Conservation (phyloP, 2,888 invertebrate genomes). For the Serripes groenlandicus region DNA sequence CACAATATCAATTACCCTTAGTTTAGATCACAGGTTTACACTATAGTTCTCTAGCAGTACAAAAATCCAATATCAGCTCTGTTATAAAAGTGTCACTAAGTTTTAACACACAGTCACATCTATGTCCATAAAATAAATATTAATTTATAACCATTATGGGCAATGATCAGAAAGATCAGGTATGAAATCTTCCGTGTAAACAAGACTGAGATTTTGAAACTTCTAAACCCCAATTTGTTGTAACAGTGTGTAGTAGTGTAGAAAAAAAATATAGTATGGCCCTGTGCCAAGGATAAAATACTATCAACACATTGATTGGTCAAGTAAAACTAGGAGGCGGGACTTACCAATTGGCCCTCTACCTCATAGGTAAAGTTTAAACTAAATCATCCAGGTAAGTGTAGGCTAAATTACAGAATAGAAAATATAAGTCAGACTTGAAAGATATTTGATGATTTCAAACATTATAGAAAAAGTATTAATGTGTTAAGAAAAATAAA, state of each 20-base stretch:
- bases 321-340: slow-evolving; percentile 17
- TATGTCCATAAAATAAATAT: slow-evolving; percentile 5
- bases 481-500: too few species aligned
- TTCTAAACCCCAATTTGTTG: slow-evolving; percentile 3
- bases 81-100: background rate
- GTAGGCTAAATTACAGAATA: too few species aligned
- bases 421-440: too few species aligned
- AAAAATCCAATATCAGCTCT: slow-evolving; percentile 10
- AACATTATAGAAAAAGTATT: too few species aligned
- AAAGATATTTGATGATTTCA: too few species aligned
- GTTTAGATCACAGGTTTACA: background rate
- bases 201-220: slow-evolving; percentile 25
- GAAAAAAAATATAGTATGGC: slow-evolving; percentile 39
- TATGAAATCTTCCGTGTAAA: slow-evolving; percentile 3
- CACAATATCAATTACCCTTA: background rate
- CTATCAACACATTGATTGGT: slow-evolving; percentile 26
- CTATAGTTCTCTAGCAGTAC: background rate
- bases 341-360: slow-evolving; percentile 6
- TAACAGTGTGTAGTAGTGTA: slow-evolving; percentile 23
- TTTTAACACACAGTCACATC: background rate
- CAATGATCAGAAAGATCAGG: slow-evolving; percentile 28
- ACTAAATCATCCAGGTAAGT: too few species aligned
- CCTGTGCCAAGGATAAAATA: slow-evolving; percentile 36
- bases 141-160: background rate
- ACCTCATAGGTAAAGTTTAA: too few species aligned